Base-by-base conservation (phyloP, 2,888 invertebrate species). In the Dolomedes plantarius region DNA sequence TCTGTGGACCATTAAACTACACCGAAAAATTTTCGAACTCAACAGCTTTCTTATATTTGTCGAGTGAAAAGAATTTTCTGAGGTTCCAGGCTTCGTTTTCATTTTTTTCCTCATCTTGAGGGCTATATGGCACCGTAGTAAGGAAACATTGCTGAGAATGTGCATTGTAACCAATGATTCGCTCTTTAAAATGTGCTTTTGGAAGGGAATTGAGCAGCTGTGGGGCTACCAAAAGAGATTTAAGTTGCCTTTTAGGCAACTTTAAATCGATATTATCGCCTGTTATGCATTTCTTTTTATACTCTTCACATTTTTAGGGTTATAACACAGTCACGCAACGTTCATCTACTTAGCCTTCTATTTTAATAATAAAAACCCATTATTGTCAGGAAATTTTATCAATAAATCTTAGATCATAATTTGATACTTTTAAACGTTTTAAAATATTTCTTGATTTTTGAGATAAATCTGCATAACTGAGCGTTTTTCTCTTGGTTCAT, bases 1-100 rank as follows among this genome's bases (percentile, higher is more conserved):
- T 67, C 67, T 29, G 71, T 77, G 72, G 56, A n/a, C 73, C 77
- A 83, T 77, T 83, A 77, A 82, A 74, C 75, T 69, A 39, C 11
- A 39, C 67, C 73, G 31, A 72, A 79, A 62, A 73, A 81, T 74
- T 81, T 74, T 69, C 67, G 64, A 62, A 62, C 69, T 81, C 81
- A 81, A 81, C 81, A 75, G 74, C 81, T 62, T 39, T 50, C 75
- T 56, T 69, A 50, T 68, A 62, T 75, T 75, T 69, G 71, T 62
- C 64, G 71, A 78, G 64, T 78, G 39, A 62, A 56, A 74, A 41
- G 75, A 68, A 68, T 67, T 67, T 36, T 36, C 11, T 19, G 27
- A 31, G 11, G 23, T 56, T 56, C 56, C 16, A 23, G 19, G 23
- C 16, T 56, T 56, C 56, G 3, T 56, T 56, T 56, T 56, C 23